Conservation (phyloP, 2,888 invertebrate species). For the Mycalesis mineus region DNA sequence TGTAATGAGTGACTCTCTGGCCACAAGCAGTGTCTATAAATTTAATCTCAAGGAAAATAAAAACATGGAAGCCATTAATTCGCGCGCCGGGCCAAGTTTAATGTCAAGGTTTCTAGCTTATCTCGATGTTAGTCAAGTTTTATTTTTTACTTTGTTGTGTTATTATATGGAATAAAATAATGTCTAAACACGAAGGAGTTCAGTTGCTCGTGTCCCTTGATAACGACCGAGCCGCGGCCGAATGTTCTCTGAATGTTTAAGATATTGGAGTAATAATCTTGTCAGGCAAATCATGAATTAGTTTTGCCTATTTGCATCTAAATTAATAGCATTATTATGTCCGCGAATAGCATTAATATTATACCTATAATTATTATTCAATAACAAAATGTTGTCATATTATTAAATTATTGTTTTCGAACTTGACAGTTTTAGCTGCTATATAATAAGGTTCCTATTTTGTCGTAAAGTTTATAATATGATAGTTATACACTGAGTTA, state of each 20-base stretch:
- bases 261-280: conserved; percentile 12
- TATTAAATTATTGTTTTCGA: conserved; percentile 3
- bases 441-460: too few species aligned
- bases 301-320: conserved; percentile 12
- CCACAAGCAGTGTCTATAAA: conserved; percentile 70
- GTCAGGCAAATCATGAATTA: conserved; percentile 11
- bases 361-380: conserved; percentile 10
- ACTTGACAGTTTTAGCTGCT: not conserved
- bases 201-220: conserved; percentile 29
- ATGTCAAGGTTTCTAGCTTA: conserved; percentile 77
- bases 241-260: conserved; percentile 13
- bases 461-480: not conserved
- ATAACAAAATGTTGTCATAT: conserved; percentile 4
- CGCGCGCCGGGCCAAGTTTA: conserved; percentile 77
- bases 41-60: conserved; percentile 78
- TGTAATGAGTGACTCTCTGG: conserved; percentile 70
- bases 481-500: not conserved
- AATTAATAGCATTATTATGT: conserved; percentile 12
- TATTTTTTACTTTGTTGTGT: conserved; percentile 64
- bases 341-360: not conserved
- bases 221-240: conserved; percentile 1
- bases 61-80: conserved; percentile 79
- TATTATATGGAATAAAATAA: conserved; percentile 63
- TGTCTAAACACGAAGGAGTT: conserved; percentile 48
- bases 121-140: conserved; percentile 73